phyloP scores from a whole-genome alignment of 1,140 invertebrate genomes.

The Polypedilum pembai region DNA sequence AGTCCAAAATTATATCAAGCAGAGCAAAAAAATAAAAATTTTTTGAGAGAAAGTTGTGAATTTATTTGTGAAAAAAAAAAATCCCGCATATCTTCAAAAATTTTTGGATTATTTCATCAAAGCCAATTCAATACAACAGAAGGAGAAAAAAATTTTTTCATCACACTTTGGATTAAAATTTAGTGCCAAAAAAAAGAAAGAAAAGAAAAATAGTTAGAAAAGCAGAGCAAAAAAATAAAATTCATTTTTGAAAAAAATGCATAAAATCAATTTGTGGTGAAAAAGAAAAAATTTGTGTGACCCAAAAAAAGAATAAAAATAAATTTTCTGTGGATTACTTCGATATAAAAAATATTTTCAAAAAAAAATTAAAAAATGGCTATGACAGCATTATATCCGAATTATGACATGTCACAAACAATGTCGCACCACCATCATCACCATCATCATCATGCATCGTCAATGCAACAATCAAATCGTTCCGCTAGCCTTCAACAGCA shows the following conservation, averaged over 20 bases:
- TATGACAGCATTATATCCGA: slow-evolving; percentile 43
- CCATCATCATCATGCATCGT: not conserved
- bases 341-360: not conserved
- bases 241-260: not conserved
- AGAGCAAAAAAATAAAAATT: not conserved
- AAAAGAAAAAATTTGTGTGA: slow-evolving; percentile 2
- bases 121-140: not conserved
- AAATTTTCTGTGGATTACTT: not conserved
- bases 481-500: slow-evolving; percentile 33
- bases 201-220: not conserved
- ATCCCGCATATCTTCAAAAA: not conserved
- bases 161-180: not conserved
- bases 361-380: slow-evolving; percentile 36
- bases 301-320: not conserved
- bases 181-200: not conserved
- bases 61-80: not conserved
- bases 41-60: not conserved
- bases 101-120: not conserved
- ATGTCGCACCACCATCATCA: slow-evolving; percentile 8
- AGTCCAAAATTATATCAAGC: slow-evolving; percentile 4
- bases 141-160: not conserved
- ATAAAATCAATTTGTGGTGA: not conserved
- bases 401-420: slow-evolving; percentile 39
- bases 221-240: not conserved
- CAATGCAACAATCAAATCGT: slow-evolving; percentile 30